Evolutionary conservation across 2,888 invertebrate genomes (phyloP).

Genomic region (Drosophila greeni): DNA sequence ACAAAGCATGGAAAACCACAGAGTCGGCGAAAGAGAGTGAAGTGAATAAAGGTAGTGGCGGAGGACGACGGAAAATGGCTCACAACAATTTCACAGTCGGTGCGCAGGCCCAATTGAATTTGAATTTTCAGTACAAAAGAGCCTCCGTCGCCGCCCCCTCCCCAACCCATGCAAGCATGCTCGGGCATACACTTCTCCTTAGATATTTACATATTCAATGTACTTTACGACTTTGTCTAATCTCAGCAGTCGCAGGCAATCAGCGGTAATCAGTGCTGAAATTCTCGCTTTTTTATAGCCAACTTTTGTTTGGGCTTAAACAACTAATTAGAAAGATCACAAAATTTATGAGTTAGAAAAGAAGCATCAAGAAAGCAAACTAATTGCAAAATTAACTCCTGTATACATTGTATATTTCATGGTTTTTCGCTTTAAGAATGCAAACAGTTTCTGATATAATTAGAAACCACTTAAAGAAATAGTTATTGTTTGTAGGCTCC

Average conservation of each 20-base stretch:
- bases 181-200: constrained; percentile 44
- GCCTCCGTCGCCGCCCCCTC: constrained; percentile 3
- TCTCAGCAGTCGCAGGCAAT: constrained; percentile 28
- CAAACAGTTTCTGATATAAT: no score
- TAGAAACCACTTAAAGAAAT: no score
- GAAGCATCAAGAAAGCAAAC: background rate
- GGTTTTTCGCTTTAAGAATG: no score
- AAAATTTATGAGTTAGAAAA: background rate
- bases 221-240: constrained; percentile 46
- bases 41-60: constrained; percentile 28
- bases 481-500: no score
- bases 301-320: constrained; percentile 3
- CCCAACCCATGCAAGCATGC: constrained; percentile 10
- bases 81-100: constrained; percentile 63
- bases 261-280: constrained; percentile 17
- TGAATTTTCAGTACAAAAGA: constrained; percentile 35
- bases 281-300: constrained; percentile 15
- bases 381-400: background rate
- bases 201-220: constrained; percentile 43
- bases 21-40: constrained; percentile 44
- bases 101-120: constrained; percentile 45
- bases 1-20: constrained; percentile 44
- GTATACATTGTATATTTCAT: background rate
- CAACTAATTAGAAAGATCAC: constrained; percentile 1
- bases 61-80: constrained; percentile 51